Conservation (phyloP, 2,113 vertebrate species). For the Bagarius yarrelli region DNA sequence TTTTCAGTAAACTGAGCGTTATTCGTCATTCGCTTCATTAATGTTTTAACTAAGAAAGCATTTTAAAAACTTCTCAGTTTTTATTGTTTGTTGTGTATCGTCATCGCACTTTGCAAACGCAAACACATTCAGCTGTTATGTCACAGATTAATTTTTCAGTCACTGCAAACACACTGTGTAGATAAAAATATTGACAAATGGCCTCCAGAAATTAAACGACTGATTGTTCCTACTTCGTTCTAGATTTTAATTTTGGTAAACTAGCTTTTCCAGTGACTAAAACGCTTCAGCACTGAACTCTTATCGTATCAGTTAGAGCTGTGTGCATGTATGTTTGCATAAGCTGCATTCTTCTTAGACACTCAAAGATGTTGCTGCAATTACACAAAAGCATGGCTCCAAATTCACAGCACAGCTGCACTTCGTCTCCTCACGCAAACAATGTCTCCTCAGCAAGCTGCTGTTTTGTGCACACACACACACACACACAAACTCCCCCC, state of each 20-base stretch:
- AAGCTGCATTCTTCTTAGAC: conserved; percentile 10
- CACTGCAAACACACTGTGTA: background rate
- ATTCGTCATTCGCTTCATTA: background rate
- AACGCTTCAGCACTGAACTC: background rate
- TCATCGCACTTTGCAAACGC: background rate
- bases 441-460: background rate
- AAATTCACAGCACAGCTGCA: conserved; percentile 40
- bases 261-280: background rate
- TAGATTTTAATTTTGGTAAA: background rate
- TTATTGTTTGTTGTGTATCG: too few relatives aligned
- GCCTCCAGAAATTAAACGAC: background rate
- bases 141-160: background rate
- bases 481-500: too few relatives aligned
- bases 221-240: background rate
- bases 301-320: background rate
- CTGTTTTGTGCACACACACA: background rate
- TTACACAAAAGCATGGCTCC: conserved; percentile 4
- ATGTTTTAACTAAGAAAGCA: background rate
- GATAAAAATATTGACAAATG: background rate
- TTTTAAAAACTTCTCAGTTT: background rate
- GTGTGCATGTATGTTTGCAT: conserved; percentile 21
- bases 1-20: background rate
- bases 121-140: background rate
- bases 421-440: background rate
- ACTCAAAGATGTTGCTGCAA: conserved; percentile 28